Evolutionary conservation across 2,797 vertebrate genomes (phyloP).

Genomic region (Nannoperca australis): DNA sequence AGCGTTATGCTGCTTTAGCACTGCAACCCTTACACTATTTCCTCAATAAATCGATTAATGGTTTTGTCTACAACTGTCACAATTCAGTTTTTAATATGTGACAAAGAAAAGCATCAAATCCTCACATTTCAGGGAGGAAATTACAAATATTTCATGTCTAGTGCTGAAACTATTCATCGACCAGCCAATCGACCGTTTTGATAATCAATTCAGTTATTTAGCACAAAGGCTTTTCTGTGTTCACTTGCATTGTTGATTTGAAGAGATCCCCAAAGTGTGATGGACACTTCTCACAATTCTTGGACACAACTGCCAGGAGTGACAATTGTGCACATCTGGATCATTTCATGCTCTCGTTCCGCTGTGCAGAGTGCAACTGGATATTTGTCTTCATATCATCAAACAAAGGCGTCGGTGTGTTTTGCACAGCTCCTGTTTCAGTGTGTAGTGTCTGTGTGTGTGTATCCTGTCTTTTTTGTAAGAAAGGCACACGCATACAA

Average conservation of each 20-base stretch:
- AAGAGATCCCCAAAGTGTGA: too few relatives aligned
- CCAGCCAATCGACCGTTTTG: not conserved
- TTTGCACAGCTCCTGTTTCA: slow-evolving; percentile 1
- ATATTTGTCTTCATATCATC: not conserved
- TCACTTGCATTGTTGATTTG: too few relatives aligned
- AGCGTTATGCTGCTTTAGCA: not conserved
- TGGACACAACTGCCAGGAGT: too few relatives aligned
- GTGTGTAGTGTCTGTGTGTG: not conserved
- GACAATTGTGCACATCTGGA: not conserved
- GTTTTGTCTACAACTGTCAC: not conserved
- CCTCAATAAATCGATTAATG: not conserved
- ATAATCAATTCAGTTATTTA: not conserved
- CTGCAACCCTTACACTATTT: not conserved
- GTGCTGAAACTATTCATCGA: not conserved
- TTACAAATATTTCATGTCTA: not conserved
- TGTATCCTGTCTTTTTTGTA: not conserved
- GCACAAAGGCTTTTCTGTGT: not conserved
- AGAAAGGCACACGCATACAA: too few relatives aligned
- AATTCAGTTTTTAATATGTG: not conserved
- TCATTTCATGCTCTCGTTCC: not conserved
- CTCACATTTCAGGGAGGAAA: not conserved
- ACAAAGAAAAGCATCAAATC: not conserved
- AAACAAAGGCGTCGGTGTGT: not conserved
- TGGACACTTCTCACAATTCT: too few relatives aligned
- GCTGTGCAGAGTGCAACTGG: not conserved